A percentile compares a stretch with the other conserved stretches of the same genome.
These are phyloP conservation scores for Amorpha juglandis DNA, from an alignment of 2,888 invertebrate genomes.

Conservation along the genomic window DNA sequence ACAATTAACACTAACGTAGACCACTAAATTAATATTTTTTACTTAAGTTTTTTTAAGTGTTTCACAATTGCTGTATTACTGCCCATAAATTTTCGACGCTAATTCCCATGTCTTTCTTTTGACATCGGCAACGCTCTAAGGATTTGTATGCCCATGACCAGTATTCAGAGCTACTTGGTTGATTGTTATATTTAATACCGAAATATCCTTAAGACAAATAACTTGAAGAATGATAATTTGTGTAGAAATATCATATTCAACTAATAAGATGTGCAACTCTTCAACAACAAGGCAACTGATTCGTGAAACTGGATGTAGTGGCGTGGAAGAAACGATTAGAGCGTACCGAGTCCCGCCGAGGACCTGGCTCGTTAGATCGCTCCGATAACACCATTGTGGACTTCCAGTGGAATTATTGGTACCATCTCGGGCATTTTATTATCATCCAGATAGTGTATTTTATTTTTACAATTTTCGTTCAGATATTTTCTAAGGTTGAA, in stretches of 20 bases:
- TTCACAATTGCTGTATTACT: no score
- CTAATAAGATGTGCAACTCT: conserved; percentile 43
- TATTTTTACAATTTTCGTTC: conserved; percentile 5
- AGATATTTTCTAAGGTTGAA: neutral
- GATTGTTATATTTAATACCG: no score
- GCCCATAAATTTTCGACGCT: no score
- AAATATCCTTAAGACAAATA: no score
- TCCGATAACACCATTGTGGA: conserved; percentile 19
- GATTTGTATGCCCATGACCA: no score
- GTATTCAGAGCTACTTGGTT: no score
- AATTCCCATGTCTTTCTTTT: no score
- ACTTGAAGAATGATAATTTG: no score
- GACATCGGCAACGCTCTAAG: no score
- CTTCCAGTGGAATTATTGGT: conserved; percentile 19
- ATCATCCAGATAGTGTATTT: conserved; percentile 16
- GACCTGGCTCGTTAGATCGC: conserved; percentile 22
- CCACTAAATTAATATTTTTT: no score
- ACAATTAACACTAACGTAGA: no score
- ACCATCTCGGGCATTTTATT: conserved; percentile 19
- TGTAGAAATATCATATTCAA: neutral
- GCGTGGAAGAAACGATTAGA: conserved; percentile 73
- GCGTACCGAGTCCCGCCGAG: conserved; percentile 63
- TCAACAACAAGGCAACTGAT: conserved; percentile 56
- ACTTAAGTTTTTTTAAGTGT: no score
- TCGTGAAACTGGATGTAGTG: conserved; percentile 66